phyloP scores from a whole-genome alignment of 1,140 invertebrate genomes.

The Tetramorium parvispinum region DNA sequence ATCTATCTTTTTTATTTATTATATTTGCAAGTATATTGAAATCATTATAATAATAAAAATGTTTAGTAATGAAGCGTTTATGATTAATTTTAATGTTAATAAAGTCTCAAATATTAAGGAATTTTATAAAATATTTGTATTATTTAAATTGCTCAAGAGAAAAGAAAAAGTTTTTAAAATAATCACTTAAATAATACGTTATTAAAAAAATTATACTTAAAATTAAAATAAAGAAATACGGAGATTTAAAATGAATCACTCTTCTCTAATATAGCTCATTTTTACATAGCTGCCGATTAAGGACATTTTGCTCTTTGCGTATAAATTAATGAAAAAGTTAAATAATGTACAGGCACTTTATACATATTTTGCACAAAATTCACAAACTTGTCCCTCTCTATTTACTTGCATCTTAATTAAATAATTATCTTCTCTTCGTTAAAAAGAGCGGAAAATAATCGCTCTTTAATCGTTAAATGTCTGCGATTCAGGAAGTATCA shows the following conservation, averaged over 20 bases:
- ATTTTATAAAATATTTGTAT: neutral
- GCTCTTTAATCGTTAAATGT: neutral
- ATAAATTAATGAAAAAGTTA: conserved; percentile 16
- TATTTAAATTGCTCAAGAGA: neutral
- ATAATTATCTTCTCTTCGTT: neutral
- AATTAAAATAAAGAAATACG: too few relatives aligned
- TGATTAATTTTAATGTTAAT: neutral
- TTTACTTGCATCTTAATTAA: neutral
- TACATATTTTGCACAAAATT: conserved; percentile 18
- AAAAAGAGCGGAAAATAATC: neutral
- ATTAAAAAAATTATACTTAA: neutral
- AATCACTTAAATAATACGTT: neutral
- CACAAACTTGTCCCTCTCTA: neutral
- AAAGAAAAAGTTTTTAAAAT: neutral
- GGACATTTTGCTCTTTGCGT: conserved; percentile 44
- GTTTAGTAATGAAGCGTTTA: neutral
- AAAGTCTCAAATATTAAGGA: neutral
- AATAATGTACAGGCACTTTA: conserved; percentile 49
- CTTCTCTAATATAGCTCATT: neutral
- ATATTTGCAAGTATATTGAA: neutral
- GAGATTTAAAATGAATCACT: neutral
- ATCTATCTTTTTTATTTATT: too few relatives aligned
- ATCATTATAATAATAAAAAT: neutral
- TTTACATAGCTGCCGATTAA: conserved; percentile 42
- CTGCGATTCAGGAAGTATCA: neutral